These are phyloP conservation scores for Pterobdella sp. DNA, from an alignment of 2,888 invertebrate genomes.

Conservation along the genomic window DNA sequence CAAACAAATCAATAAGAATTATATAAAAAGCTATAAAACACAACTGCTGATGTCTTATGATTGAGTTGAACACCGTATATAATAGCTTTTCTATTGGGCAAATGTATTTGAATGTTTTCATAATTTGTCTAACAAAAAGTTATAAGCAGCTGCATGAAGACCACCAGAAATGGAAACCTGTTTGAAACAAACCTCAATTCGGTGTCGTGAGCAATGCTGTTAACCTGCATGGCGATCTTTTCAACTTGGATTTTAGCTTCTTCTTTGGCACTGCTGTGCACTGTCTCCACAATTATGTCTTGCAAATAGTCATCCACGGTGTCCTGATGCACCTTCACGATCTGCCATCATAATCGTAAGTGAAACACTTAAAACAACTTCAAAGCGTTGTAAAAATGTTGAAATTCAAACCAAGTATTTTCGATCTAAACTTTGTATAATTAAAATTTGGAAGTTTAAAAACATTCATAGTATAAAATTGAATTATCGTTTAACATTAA, in stretches of 20 bases:
- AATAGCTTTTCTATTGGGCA: too few species aligned
- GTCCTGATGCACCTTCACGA: constrained; percentile 58
- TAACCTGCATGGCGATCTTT: constrained; percentile 57
- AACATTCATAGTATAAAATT: too few species aligned
- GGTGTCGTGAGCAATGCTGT: constrained; percentile 54
- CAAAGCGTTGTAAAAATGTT: too few species aligned
- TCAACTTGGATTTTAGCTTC: constrained; percentile 57
- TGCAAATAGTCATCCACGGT: constrained; percentile 61
- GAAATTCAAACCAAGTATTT: neutral
- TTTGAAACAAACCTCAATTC: constrained; percentile 46
- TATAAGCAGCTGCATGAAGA: neutral
- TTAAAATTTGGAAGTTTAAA: too few species aligned
- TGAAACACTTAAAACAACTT: too few species aligned
- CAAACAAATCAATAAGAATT: too few species aligned
- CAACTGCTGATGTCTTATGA: neutral
- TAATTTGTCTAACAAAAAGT: neutral
- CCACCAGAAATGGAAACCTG: neutral
- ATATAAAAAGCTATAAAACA: too few species aligned
- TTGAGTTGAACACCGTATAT: neutral
- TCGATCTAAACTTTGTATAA: neutral
- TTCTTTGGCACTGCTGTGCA: constrained; percentile 57
- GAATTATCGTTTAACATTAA: too few species aligned
- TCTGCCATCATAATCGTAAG: constrained; percentile 42
- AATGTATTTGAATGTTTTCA: too few species aligned
- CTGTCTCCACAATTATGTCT: constrained; percentile 59